These are phyloP conservation scores for Cosmopolites sordidus DNA, from an alignment of 2,888 invertebrate species.

Conservation along the genomic window DNA sequence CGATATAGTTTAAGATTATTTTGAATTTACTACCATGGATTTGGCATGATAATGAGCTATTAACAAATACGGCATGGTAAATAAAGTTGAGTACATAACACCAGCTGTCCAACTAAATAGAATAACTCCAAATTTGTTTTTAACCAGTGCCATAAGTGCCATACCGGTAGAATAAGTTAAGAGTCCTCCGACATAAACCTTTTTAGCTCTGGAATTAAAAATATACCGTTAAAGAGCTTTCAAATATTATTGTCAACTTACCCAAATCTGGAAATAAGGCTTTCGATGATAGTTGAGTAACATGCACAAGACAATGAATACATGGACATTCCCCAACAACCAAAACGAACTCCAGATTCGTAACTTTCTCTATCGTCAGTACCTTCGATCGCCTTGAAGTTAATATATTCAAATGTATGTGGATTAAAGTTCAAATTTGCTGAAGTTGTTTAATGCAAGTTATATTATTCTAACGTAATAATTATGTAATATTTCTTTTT, in stretches of 20 bases:
- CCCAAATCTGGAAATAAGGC: conserved; percentile 70
- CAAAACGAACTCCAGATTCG: conserved; percentile 89
- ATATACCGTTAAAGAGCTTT: neutral
- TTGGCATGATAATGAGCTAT: conserved; percentile 93
- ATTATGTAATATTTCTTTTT: too few species aligned
- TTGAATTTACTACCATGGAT: conserved; percentile 64
- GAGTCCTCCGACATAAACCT: conserved; percentile 84
- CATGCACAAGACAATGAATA: conserved; percentile 91
- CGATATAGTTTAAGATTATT: too few species aligned
- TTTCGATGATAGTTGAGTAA: conserved; percentile 86
- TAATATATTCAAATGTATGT: too few species aligned
- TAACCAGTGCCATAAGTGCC: conserved; percentile 76
- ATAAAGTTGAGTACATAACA: conserved; percentile 94
- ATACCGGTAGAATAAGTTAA: conserved; percentile 86
- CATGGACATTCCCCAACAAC: conserved; percentile 96
- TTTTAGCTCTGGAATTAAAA: conserved; percentile 66
- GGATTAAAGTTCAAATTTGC: too few species aligned
- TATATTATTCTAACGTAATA: too few species aligned
- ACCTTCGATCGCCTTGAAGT: conserved; percentile 62
- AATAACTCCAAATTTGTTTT: conserved; percentile 74
- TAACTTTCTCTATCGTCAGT: conserved; percentile 63
- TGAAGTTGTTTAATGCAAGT: too few species aligned
- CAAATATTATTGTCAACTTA: conserved; percentile 41
- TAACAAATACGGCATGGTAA: conserved; percentile 93
- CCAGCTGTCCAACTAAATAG: conserved; percentile 92